Percentiles rank a stretch among this genome's conserved stretches.
Evolutionary conservation across 1,140 invertebrate species (phyloP).

Genomic region (Heliconius melpomene): DNA sequence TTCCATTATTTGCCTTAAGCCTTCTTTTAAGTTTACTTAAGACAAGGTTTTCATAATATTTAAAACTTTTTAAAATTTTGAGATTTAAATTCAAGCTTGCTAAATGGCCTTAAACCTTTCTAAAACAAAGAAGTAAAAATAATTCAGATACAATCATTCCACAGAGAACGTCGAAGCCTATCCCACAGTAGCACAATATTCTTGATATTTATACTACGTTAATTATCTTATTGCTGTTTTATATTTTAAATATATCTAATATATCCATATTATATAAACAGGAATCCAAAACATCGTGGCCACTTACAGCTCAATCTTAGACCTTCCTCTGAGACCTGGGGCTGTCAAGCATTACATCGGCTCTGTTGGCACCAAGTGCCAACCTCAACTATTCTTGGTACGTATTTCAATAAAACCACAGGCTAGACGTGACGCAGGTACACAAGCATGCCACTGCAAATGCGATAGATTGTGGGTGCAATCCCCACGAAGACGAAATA

Average conservation of each 20-base stretch:
- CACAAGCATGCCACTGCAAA: too few species aligned
- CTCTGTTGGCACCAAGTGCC: constrained; percentile 59
- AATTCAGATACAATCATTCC: neutral
- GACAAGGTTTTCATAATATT: neutral
- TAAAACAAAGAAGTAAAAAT: neutral
- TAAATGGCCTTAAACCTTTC: too few species aligned
- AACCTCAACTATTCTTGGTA: constrained; percentile 53
- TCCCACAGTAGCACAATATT: too few species aligned
- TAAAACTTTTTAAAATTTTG: neutral
- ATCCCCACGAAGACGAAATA: too few species aligned
- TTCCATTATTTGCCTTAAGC: constrained; percentile 22
- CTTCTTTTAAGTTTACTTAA: neutral
- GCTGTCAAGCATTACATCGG: constrained; percentile 71
- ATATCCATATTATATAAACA: constrained; percentile 21
- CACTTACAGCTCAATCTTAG: constrained; percentile 50
- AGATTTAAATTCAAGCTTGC: too few species aligned
- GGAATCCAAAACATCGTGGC: constrained; percentile 57
- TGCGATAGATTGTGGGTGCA: too few species aligned
- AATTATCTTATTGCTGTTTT: constrained; percentile 13
- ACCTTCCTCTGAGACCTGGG: constrained; percentile 65
- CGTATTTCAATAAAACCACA: constrained; percentile 34
- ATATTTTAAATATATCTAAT: too few species aligned
- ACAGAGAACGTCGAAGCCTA: too few species aligned
- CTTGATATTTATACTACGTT: too few species aligned
- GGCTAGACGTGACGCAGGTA: too few species aligned